phyloP scores from a whole-genome alignment of 2,888 invertebrate species.

The Chloroclysta siterata region DNA sequence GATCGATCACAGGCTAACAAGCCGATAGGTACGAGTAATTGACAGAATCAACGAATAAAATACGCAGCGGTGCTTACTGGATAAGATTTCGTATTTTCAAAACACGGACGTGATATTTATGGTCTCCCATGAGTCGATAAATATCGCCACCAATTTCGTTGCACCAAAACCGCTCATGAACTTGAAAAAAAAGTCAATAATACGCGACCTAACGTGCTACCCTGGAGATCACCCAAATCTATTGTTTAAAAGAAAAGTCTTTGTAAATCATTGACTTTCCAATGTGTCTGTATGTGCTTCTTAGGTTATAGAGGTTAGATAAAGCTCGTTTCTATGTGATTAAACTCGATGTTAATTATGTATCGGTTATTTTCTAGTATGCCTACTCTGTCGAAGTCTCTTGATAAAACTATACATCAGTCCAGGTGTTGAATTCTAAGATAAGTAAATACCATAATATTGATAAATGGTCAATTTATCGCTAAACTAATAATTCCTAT shows the following conservation, averaged over 20 bases:
- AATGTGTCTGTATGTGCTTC: background rate
- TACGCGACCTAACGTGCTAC: constrained; percentile 4
- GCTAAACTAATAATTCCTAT: constrained; percentile 32
- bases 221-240: constrained; percentile 4
- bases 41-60: constrained; percentile 59
- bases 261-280: too few relatives aligned
- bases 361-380: constrained; percentile 21
- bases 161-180: background rate
- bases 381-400: constrained; percentile 24
- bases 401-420: constrained; percentile 27
- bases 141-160: too few relatives aligned
- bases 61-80: constrained; percentile 17
- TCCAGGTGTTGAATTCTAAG: constrained; percentile 24
- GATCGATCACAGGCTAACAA: constrained; percentile 73
- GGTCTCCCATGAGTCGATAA: too few relatives aligned
- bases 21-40: constrained; percentile 64
- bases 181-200: background rate
- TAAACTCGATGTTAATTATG: constrained; percentile 17
- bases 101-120: constrained; percentile 11
- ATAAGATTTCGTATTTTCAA: constrained; percentile 12
- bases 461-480: constrained; percentile 33
- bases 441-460: constrained; percentile 28
- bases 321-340: constrained; percentile 11
- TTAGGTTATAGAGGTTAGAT: constrained; percentile 2
- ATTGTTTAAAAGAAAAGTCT: background rate